These are phyloP conservation scores for Heteronetta atricapilla DNA, from an alignment of 2,113 vertebrate genomes.

Conservation along the genomic window DNA sequence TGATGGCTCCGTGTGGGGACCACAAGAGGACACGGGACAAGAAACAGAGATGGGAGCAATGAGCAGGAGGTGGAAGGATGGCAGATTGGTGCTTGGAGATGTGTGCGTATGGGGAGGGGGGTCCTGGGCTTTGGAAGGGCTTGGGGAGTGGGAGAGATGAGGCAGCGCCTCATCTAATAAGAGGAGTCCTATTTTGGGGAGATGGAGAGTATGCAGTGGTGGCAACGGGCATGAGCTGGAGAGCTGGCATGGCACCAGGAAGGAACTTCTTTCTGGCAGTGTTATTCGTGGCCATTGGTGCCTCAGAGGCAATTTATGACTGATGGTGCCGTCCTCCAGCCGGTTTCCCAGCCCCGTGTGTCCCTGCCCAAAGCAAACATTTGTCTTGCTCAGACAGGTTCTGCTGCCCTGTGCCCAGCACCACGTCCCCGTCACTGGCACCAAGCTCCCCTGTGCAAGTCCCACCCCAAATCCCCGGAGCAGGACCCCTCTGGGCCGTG, in stretches of 20 bases:
- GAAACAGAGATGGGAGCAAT: neutral
- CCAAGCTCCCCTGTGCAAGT: neutral
- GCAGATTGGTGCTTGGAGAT: neutral
- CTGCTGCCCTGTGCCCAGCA: neutral
- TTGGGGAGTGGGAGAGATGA: neutral
- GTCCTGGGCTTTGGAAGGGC: neutral
- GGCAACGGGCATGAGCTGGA: neutral
- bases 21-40: neutral
- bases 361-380: neutral
- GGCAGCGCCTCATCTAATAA: no score
- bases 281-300: neutral
- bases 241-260: neutral
- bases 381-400: neutral
- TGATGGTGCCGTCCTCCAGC: neutral
- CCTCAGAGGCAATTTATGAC: neutral
- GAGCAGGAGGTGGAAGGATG: neutral
- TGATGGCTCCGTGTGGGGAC: neutral
- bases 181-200: neutral
- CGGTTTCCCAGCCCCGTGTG: neutral
- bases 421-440: neutral
- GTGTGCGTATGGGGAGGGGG: no score
- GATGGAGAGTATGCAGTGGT: neutral
- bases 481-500: neutral
- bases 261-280: neutral
- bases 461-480: neutral